Percentiles rank a stretch among this genome's conserved stretches.
Conservation (phyloP, 1,140 invertebrate species). For the Cydia strobilella region DNA sequence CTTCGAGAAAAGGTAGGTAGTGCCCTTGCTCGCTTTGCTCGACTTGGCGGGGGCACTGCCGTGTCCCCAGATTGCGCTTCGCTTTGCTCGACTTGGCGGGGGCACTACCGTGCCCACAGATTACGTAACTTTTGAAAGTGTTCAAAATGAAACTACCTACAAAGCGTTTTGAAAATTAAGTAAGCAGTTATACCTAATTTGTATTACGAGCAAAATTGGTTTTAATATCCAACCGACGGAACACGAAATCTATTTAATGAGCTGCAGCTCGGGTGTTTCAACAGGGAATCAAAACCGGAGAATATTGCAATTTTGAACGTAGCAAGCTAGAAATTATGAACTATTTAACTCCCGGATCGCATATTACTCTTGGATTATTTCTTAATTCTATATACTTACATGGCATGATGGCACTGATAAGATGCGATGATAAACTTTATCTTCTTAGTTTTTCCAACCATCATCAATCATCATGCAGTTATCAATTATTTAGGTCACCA, state of each 20-base stretch:
- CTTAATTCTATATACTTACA: background rate
- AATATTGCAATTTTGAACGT: background rate
- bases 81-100: no score
- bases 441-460: background rate
- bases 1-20: no score
- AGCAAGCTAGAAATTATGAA: background rate
- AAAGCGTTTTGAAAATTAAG: background rate
- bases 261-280: background rate
- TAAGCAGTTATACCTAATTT: background rate
- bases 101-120: no score
- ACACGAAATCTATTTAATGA: background rate
- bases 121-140: no score
- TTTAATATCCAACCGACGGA: constrained; percentile 1
- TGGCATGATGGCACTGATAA: constrained; percentile 37
- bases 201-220: background rate
- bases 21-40: no score
- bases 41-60: no score
- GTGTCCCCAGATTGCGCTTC: no score
- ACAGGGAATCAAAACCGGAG: background rate
- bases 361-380: background rate
- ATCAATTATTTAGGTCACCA: constrained; percentile 12
- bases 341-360: background rate
- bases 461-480: background rate
- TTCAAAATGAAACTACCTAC: background rate
- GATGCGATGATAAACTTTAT: constrained; percentile 32